phyloP scores from a whole-genome alignment of 2,113 vertebrate species.

The Macroglossus sobrinus region DNA sequence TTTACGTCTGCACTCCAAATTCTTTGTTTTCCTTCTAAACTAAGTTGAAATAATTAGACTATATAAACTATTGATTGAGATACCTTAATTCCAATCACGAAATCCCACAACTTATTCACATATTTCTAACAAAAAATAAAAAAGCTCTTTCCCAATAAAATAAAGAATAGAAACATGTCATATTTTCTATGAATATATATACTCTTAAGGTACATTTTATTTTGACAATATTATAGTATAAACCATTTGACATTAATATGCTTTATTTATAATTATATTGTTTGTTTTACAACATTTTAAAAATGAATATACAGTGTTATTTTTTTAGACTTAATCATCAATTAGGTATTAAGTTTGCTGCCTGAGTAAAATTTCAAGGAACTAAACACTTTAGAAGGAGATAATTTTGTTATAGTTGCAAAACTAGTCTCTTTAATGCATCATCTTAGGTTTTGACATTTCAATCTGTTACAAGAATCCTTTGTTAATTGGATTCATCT shows the following conservation, averaged over 20 bases:
- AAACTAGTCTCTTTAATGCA: constrained; percentile 8
- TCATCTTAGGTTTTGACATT: constrained; percentile 38
- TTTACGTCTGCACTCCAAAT: neutral
- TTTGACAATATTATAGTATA: neutral
- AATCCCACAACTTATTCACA: neutral
- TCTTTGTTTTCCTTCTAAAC: neutral
- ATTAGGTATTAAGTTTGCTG: neutral
- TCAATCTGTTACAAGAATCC: constrained; percentile 18
- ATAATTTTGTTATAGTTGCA: constrained; percentile 23
- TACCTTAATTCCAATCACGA: neutral
- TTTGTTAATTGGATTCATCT: constrained; percentile 46
- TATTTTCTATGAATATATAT: neutral
- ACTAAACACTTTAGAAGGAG: neutral
- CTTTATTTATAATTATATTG: neutral
- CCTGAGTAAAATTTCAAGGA: neutral
- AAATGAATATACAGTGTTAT: neutral
- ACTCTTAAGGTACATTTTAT: neutral
- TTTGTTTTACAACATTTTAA: neutral
- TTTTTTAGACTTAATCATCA: neutral
- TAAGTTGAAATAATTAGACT: neutral
- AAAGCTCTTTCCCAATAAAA: neutral
- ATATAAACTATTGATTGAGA: neutral
- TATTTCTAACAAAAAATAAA: neutral
- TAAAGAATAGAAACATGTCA: neutral
- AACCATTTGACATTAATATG: neutral